Percentiles rank a stretch among this genome's conserved stretches.
These are phyloP conservation scores for Pollenia griseotomentosa DNA, from an alignment of 2,888 invertebrate genomes.

Conservation along the genomic window DNA sequence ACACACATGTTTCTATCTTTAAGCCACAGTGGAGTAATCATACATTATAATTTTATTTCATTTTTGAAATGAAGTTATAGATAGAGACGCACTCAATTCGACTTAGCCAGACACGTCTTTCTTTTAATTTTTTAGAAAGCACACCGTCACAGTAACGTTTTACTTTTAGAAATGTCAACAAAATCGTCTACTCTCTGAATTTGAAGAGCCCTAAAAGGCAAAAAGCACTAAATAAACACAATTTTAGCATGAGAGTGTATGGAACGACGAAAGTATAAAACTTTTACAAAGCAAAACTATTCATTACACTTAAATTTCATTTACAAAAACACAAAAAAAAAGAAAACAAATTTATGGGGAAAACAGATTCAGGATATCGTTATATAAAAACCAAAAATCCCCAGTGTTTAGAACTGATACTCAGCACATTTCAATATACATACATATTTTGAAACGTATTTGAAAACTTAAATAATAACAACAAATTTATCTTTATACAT, in stretches of 20 bases:
- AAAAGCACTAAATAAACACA: constrained; percentile 20
- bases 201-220: background rate
- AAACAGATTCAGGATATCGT: background rate
- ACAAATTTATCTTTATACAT: too few species aligned
- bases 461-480: too few species aligned
- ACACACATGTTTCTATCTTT: too few species aligned
- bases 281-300: constrained; percentile 31
- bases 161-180: constrained; percentile 4
- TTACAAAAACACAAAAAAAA: background rate
- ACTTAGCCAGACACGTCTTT: background rate
- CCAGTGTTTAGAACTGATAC: too few species aligned
- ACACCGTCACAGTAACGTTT: background rate
- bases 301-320: constrained; percentile 29
- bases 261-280: background rate
- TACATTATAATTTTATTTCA: too few species aligned
- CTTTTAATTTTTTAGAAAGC: background rate
- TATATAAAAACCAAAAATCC: too few species aligned
- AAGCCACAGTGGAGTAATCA: too few species aligned
- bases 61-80: background rate
- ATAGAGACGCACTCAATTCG: background rate
- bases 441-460: too few species aligned
- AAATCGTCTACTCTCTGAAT: background rate
- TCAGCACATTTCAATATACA: too few species aligned
- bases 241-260: background rate
- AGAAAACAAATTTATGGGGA: background rate